Base-by-base conservation (phyloP, 1,140 invertebrate species). In the Paraescarpia echinospica region DNA sequence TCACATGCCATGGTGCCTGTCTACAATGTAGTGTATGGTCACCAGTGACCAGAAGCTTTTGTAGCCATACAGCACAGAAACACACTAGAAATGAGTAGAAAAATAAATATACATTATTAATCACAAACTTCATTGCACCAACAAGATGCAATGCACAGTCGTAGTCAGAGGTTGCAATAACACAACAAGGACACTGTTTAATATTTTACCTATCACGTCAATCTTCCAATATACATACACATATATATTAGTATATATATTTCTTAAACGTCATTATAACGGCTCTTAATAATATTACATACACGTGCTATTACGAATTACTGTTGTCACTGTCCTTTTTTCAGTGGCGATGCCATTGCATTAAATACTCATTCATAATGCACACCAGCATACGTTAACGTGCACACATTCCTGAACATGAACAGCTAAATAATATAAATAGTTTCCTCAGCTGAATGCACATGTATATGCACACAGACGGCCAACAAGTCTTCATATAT, bases 21-120 rank as follows among this genome's bases (percentile, higher is more conserved):
- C 59, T 77, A 31, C 22, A 77, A 77, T 77, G 59, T 77, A 77
- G 59, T 77, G 59, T 27, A 18, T 31, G 22, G 14, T 77, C 59
- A 77, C 59, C 59, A 27, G 14, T 77, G 18, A 77, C 59, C 59
- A 27, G 59, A 77, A 77, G 27, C 59, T 77, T 77, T 14, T 4
- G 59, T 77, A 77, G 59, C 59, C 59, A 77, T 31, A 77, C 59
- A 77, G 59, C 59, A 27, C 22, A 77, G 59, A 77, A 77, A 77
- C 27, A 77, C 59, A 77, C 59, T 77, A 77, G 59, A 77, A 77
- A 77, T 77, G 59, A 77, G 59, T 77, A 77, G 59, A 77, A 77
- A 77, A 77, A 77, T 77, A 77, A 77, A 77, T 77, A 77, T 77
- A 77, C 59, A 77, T 77, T 77, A 77, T 77, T 77, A 77, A 77